Base-by-base conservation (phyloP, 2,888 invertebrate species). In the Morpho helenor region DNA sequence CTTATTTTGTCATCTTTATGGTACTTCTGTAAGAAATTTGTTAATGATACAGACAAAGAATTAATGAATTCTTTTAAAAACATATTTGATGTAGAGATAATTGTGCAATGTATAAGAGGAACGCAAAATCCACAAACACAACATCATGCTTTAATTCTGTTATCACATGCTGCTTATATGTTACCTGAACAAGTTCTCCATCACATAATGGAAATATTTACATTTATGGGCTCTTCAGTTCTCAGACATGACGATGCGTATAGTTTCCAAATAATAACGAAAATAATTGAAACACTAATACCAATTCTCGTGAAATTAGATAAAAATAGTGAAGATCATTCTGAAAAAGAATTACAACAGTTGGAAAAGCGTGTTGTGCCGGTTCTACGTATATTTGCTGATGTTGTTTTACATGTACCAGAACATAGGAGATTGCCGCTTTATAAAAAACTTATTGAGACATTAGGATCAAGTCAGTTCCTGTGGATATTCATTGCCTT, bases 81-180 rank as follows among this genome's bases (percentile, higher is more conserved):
- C 8, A 74, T 93, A 31, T 91, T 92, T 59, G 94, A 95, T 65
- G 94, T 97, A 45, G 96, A 96, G 68, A 74, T 95, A 40, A 92
- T 97, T 3, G 97, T 99, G 0, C 95, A 97, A 69, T 98, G 97
- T 71, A 95, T 99, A 55, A 92, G 98, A 66, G 94, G 95, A 3
- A 97, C 98, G 0, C 95, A 95, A 73, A 98, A 98, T 82, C 98
- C 98, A 0, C 98, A 98, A 83, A 98, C 98, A 0, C 98, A 99
- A 75, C 96, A 98, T 71, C 97, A 98, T 72, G 97, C 98, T 0
- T 87, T 99, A 56, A 91, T 97, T 41, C 91, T 99, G 0, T 89
- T 99, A 2, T 94, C 96, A 0, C 93, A 95, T 59, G 94, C 95
- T 9, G 96, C 97, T 0, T 91, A 92, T 40, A 91, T 96, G 73